Conservation (phyloP, 2,797 vertebrate genomes). For the Thripadectes ignobilis region DNA sequence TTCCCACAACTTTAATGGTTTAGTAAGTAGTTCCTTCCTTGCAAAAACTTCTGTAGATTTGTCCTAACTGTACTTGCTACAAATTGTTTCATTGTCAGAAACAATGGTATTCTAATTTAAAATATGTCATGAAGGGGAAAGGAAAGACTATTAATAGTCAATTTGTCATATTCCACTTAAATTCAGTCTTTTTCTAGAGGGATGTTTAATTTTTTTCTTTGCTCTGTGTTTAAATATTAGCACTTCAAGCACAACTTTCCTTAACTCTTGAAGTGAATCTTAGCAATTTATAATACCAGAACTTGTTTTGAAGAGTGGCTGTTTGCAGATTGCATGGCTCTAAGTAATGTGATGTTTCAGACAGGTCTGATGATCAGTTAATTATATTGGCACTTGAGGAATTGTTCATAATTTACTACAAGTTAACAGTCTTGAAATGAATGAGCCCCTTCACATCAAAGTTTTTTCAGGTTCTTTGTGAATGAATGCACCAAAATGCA, state of each 20-base stretch:
- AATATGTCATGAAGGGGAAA: background rate
- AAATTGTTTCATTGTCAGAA: background rate
- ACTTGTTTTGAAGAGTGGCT: background rate
- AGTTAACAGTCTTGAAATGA: background rate
- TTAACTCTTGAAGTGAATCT: background rate
- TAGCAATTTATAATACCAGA: background rate
- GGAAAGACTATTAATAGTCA: background rate
- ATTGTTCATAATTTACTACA: background rate
- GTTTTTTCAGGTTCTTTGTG: background rate
- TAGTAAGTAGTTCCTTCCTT: background rate
- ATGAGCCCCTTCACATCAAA: background rate
- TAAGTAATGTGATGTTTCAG: background rate
- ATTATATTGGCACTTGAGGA: background rate
- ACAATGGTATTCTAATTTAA: background rate
- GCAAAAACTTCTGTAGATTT: background rate
- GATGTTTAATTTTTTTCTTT: background rate
- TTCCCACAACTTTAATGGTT: conserved; percentile 21
- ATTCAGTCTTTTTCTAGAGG: background rate
- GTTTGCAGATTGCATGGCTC: background rate
- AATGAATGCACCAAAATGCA: rapidly evolving
- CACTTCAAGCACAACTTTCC: background rate
- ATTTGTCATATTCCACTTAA: background rate
- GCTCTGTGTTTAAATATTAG: background rate
- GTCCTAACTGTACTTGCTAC: background rate
- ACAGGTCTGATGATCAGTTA: background rate